phyloP scores from a whole-genome alignment of 2,113 vertebrate genomes.

The Cololabis saira region DNA sequence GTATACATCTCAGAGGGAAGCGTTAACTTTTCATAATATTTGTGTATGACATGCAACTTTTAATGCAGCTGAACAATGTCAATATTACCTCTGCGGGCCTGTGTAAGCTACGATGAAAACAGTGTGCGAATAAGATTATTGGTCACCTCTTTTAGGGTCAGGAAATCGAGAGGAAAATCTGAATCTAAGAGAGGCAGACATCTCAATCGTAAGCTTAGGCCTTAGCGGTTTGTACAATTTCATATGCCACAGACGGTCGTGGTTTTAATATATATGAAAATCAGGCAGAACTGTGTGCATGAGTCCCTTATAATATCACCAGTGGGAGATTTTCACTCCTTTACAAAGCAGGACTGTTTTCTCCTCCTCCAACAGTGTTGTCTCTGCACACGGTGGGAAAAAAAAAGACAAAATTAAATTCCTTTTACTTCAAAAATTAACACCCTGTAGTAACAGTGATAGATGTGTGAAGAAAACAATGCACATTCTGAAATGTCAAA shows the following conservation, averaged over 20 bases:
- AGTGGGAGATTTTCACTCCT: slow-evolving; percentile 63
- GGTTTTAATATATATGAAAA: slow-evolving; percentile 99
- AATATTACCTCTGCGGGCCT: slow-evolving; percentile 69
- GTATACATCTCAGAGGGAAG: slow-evolving; percentile 34
- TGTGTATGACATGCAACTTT: slow-evolving; percentile 76
- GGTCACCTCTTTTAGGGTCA: slow-evolving; percentile 76
- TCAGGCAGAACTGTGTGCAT: slow-evolving; percentile 89
- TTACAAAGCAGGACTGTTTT: slow-evolving; percentile 61
- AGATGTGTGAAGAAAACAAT: slow-evolving; percentile 26
- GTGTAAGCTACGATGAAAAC: slow-evolving; percentile 59
- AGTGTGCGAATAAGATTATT: slow-evolving; percentile 72
- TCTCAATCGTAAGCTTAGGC: slow-evolving; percentile 84
- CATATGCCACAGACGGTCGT: slow-evolving; percentile 86
- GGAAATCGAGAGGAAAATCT: slow-evolving; percentile 57
- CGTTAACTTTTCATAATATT: slow-evolving; percentile 76
- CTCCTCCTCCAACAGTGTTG: slow-evolving; percentile 23
- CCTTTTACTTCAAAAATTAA: slow-evolving; percentile 29
- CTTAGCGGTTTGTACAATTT: slow-evolving; percentile 82
- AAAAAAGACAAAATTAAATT: not conserved
- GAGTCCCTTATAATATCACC: slow-evolving; percentile 88
- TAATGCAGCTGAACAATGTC: slow-evolving; percentile 71
- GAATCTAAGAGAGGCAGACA: slow-evolving; percentile 78
- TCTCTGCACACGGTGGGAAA: not conserved
- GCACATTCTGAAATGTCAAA: slow-evolving; percentile 19
- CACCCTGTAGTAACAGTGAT: slow-evolving; percentile 3